Evolutionary conservation across 2,888 invertebrate genomes (phyloP).

Genomic region (Protula sp.): DNA sequence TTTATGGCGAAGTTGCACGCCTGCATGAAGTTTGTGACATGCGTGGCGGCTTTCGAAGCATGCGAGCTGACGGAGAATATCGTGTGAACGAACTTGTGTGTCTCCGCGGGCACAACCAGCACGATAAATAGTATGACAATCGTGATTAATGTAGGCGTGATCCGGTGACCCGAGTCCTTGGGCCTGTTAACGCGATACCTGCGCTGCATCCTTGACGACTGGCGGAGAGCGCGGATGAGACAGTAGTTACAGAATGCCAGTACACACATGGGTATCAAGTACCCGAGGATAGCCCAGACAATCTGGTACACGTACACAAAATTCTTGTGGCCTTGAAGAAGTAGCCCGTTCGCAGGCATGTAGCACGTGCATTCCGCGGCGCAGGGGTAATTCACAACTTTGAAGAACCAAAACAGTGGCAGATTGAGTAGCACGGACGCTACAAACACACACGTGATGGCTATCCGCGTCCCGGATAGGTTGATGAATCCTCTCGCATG

Average conservation of each 20-base stretch:
- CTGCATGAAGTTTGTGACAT: background rate
- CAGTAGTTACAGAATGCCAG: slow-evolving; percentile 45
- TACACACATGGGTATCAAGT: slow-evolving; percentile 40
- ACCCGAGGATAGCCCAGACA: slow-evolving; percentile 39
- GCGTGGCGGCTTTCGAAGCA: background rate
- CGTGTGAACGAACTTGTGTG: slow-evolving; percentile 23
- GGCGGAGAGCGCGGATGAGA: slow-evolving; percentile 42
- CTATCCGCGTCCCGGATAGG: slow-evolving; percentile 58
- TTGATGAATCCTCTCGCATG: slow-evolving; percentile 64
- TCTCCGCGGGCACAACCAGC: slow-evolving; percentile 45
- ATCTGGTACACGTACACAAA: slow-evolving; percentile 36
- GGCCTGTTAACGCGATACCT: slow-evolving; percentile 26
- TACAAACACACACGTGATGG: slow-evolving; percentile 64
- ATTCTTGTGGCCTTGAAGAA: slow-evolving; percentile 11
- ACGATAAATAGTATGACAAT: slow-evolving; percentile 47
- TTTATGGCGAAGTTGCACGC: slow-evolving; percentile 58
- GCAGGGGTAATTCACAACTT: background rate
- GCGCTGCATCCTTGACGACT: slow-evolving; percentile 36
- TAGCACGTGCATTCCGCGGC: slow-evolving; percentile 9
- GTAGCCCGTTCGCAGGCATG: slow-evolving; percentile 1
- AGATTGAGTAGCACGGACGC: slow-evolving; percentile 66
- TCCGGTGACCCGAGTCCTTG: slow-evolving; percentile 31
- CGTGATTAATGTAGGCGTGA: slow-evolving; percentile 45
- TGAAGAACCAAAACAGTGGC: slow-evolving; percentile 55
- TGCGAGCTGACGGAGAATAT: background rate